Evolutionary conservation across 2,888 invertebrate genomes (phyloP).

Genomic region (Tridacna gigas): DNA sequence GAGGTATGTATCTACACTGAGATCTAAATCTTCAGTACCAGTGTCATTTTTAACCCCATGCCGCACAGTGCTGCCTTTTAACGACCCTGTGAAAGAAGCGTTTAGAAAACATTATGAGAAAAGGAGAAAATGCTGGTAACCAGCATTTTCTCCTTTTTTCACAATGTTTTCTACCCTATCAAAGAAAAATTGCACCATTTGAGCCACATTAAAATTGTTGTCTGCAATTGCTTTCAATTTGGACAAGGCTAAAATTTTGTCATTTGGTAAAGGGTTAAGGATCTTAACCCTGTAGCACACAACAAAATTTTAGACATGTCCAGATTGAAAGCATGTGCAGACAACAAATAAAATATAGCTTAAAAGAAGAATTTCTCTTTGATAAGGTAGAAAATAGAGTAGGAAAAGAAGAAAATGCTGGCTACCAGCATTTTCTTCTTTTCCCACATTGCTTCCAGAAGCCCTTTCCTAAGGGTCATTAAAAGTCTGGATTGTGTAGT

Average conservation of each 20-base stretch:
- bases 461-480: too few relatives aligned
- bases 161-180: not conserved
- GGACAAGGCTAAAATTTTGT: not conserved
- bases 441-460: too few relatives aligned
- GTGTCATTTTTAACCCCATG: too few relatives aligned
- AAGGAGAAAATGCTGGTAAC: too few relatives aligned
- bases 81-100: too few relatives aligned
- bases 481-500: too few relatives aligned
- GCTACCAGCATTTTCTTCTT: too few relatives aligned
- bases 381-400: not conserved
- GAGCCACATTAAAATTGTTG: too few relatives aligned
- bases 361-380: not conserved
- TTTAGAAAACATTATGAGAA: too few relatives aligned
- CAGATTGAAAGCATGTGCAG: not conserved
- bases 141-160: not conserved
- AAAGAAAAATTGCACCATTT: too few relatives aligned
- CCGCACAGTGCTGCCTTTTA: too few relatives aligned
- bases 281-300: not conserved
- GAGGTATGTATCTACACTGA: slow-evolving; percentile 50
- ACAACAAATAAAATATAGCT: not conserved
- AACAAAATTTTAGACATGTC: not conserved
- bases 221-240: not conserved
- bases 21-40: too few relatives aligned
- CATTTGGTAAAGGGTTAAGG: not conserved
- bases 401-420: not conserved